A percentile compares a stretch with the other conserved stretches of the same genome.
Evolutionary conservation across 2,797 vertebrate genomes (phyloP).

Genomic region (Periparus ater): DNA sequence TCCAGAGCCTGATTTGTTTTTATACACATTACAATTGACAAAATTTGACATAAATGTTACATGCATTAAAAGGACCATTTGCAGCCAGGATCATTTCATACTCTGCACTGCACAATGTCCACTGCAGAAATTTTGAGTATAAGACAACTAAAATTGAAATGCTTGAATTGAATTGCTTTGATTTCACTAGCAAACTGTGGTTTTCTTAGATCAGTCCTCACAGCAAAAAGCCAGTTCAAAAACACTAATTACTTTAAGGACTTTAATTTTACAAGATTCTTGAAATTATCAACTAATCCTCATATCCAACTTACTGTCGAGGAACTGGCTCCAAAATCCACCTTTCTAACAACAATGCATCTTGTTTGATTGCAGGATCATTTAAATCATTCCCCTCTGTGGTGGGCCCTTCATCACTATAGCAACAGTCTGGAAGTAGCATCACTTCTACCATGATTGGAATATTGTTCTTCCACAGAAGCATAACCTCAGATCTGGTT

Average conservation of each 20-base stretch:
- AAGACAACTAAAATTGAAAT: neutral
- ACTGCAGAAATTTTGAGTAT: neutral
- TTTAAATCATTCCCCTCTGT: slow-evolving; percentile 89
- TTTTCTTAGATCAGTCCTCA: neutral
- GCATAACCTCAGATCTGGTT: slow-evolving; percentile 92
- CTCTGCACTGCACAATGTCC: neutral
- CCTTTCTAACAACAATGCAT: slow-evolving; percentile 92
- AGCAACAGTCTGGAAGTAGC: slow-evolving; percentile 98
- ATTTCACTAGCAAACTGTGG: neutral
- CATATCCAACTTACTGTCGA: slow-evolving; percentile 86
- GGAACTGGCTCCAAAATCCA: slow-evolving; percentile 96
- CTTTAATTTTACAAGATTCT: neutral
- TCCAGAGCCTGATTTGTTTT: neutral
- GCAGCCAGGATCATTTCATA: neutral
- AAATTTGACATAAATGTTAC: neutral
- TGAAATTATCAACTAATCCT: neutral
- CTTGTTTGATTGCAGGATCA: slow-evolving; percentile 96
- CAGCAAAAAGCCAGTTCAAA: neutral
- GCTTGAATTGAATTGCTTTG: neutral
- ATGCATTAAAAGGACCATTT: neutral
- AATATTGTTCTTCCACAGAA: slow-evolving; percentile 95
- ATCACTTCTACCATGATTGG: slow-evolving; percentile 99
- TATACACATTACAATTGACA: neutral
- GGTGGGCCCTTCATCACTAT: slow-evolving; percentile 91
- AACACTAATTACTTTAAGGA: neutral